These are phyloP conservation scores for Onychomys arenicola DNA, from an alignment of 2,797 vertebrate genomes.

Conservation along the genomic window DNA sequence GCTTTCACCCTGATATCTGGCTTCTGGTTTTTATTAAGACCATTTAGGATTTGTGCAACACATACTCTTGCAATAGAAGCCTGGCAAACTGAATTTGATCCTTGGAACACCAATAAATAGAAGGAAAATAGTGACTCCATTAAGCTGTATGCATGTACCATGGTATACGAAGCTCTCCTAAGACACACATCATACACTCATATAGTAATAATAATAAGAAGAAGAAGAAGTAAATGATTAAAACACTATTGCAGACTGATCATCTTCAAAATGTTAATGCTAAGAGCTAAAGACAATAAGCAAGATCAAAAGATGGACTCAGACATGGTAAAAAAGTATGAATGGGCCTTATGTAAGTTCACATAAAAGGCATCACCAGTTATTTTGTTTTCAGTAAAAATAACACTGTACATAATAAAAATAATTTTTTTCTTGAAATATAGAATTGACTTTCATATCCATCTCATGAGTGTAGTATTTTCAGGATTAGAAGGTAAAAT, in stretches of 20 bases:
- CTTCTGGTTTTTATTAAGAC: too few relatives aligned
- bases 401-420: constrained; percentile 6
- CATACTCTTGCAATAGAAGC: not conserved
- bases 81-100: not conserved
- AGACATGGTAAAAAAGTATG: not conserved
- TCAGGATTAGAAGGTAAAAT: constrained; percentile 33
- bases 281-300: constrained; percentile 34
- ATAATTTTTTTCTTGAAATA: not conserved
- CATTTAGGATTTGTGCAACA: too few relatives aligned
- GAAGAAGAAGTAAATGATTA: too few relatives aligned
- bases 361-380: not conserved
- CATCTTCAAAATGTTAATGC: not conserved
- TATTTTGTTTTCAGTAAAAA: constrained; percentile 14
- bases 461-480: not conserved
- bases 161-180: too few relatives aligned
- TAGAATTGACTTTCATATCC: not conserved
- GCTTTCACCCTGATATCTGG: too few relatives aligned
- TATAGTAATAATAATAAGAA: not conserved
- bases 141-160: not conserved
- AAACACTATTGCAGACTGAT: not conserved
- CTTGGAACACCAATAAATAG: not conserved
- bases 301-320: not conserved
- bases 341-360: constrained; percentile 3
- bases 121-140: not conserved
- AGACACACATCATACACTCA: not conserved